A percentile compares a stretch with the other conserved stretches of the same genome.
These are phyloP conservation scores for Andrena chrysosceles DNA, from an alignment of 2,888 invertebrate species.

Conservation along the genomic window DNA sequence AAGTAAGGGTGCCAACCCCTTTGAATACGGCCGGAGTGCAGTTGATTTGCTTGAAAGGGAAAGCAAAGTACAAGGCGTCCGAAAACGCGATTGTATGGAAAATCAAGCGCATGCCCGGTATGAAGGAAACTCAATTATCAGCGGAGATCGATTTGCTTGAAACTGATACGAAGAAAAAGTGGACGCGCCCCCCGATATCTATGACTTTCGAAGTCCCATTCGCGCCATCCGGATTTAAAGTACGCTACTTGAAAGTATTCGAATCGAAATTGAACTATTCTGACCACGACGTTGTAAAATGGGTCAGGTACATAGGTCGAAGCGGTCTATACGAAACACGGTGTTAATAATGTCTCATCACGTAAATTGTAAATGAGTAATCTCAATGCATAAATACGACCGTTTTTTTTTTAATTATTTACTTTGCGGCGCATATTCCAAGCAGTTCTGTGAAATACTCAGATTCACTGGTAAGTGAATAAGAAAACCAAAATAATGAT, in stretches of 20 bases:
- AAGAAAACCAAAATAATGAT: slow-evolving; percentile 47
- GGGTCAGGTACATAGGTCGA: slow-evolving; percentile 99
- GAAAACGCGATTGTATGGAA: slow-evolving; percentile 98
- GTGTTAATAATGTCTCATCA: slow-evolving; percentile 88
- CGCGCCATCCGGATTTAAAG: slow-evolving; percentile 99
- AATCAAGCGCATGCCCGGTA: slow-evolving; percentile 97
- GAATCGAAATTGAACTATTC: slow-evolving; percentile 99
- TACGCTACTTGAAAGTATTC: slow-evolving; percentile 99
- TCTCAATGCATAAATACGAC: slow-evolving; percentile 68
- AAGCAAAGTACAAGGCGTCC: slow-evolving; percentile 99
- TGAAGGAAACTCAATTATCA: slow-evolving; percentile 99
- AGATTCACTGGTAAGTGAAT: slow-evolving; percentile 32
- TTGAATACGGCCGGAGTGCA: slow-evolving; percentile 99
- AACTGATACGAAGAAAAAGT: slow-evolving; percentile 99
- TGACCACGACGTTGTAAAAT: slow-evolving; percentile 99
- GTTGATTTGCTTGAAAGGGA: slow-evolving; percentile 99
- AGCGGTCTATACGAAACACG: slow-evolving; percentile 99
- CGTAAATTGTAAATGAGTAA: slow-evolving; percentile 74
- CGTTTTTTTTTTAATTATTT: slow-evolving; percentile 53
- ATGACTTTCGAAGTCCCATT: slow-evolving; percentile 99
- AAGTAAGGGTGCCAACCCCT: slow-evolving; percentile 99
- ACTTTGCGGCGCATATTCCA: slow-evolving; percentile 64
- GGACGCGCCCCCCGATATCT: slow-evolving; percentile 99
- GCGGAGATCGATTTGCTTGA: slow-evolving; percentile 99
- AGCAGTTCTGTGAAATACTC: slow-evolving; percentile 59